Evolutionary conservation across 2,113 vertebrate genomes (phyloP).

Genomic region (Planiliza haematocheilus): DNA sequence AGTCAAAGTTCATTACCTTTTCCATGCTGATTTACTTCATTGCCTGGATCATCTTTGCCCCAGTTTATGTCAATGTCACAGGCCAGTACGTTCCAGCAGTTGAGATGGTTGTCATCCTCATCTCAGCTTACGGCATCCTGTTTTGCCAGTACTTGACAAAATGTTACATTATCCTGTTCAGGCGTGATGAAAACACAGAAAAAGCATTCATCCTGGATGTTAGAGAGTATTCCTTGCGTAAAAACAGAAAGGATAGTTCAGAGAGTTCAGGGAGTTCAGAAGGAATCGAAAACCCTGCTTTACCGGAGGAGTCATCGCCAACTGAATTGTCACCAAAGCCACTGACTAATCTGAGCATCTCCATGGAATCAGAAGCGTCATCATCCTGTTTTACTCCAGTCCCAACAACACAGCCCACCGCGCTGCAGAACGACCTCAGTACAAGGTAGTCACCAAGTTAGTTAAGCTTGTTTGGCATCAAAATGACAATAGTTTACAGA

Average conservation of each 20-base stretch:
- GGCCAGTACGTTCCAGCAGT: constrained; percentile 82
- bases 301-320: background rate
- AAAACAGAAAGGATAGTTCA: background rate
- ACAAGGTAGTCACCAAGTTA: background rate
- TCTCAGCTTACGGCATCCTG: constrained; percentile 86
- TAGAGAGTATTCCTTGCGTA: constrained; percentile 11
- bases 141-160: constrained; percentile 87
- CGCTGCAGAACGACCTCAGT: background rate
- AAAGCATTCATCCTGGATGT: constrained; percentile 66
- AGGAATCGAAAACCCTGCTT: background rate
- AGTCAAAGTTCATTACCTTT: constrained; percentile 89
- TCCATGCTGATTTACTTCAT: constrained; percentile 87
- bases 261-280: too few species aligned
- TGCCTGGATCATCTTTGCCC: constrained; percentile 85
- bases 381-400: background rate
- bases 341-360: background rate
- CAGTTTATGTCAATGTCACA: constrained; percentile 80
- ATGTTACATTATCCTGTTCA: constrained; percentile 86
- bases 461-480: background rate
- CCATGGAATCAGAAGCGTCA: background rate
- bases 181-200: constrained; percentile 80
- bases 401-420: background rate
- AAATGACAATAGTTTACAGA: too few species aligned
- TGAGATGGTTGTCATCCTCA: constrained; percentile 86
- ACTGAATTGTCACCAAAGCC: background rate